Percentiles rank a stretch among this genome's conserved stretches.
Conservation (phyloP, 2,113 vertebrate genomes). For the Python bivittatus region DNA sequence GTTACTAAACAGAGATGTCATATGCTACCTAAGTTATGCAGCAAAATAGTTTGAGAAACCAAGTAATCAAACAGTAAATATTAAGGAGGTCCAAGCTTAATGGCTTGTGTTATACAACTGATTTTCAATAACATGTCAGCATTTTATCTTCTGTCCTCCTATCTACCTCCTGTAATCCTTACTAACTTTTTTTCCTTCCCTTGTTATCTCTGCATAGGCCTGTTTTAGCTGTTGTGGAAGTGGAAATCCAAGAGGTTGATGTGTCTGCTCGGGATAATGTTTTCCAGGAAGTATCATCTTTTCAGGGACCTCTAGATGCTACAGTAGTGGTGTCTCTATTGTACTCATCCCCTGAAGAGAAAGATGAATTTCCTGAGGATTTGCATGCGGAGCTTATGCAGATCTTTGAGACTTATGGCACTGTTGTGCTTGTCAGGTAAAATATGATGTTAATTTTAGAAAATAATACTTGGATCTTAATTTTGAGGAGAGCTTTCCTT, state of each 20-base stretch:
- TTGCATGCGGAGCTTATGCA: constrained; percentile 77
- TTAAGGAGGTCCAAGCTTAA: not conserved
- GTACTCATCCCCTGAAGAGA: constrained; percentile 70
- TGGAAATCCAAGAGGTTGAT: constrained; percentile 80
- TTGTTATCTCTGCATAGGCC: constrained; percentile 61
- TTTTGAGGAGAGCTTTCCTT: not conserved
- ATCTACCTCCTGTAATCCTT: not conserved
- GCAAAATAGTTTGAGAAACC: not conserved
- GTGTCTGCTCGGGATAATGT: constrained; percentile 73
- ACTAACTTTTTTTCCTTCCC: too few relatives aligned
- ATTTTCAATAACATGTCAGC: constrained; percentile 18
- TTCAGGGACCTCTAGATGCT: constrained; percentile 80
- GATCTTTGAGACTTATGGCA: constrained; percentile 75
- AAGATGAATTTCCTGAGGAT: constrained; percentile 77
- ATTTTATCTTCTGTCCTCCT: not conserved
- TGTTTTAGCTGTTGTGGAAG: constrained; percentile 80
- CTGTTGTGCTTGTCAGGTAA: constrained; percentile 78
- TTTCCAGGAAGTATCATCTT: constrained; percentile 80
- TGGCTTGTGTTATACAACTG: not conserved
- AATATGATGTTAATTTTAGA: not conserved
- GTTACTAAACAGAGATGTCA: not conserved
- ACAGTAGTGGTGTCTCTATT: constrained; percentile 75
- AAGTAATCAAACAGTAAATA: not conserved
- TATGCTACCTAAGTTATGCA: not conserved
- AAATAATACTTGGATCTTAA: not conserved